Evolutionary conservation across 2,113 vertebrate species (phyloP).

Genomic region (Pachycephala philippinensis): DNA sequence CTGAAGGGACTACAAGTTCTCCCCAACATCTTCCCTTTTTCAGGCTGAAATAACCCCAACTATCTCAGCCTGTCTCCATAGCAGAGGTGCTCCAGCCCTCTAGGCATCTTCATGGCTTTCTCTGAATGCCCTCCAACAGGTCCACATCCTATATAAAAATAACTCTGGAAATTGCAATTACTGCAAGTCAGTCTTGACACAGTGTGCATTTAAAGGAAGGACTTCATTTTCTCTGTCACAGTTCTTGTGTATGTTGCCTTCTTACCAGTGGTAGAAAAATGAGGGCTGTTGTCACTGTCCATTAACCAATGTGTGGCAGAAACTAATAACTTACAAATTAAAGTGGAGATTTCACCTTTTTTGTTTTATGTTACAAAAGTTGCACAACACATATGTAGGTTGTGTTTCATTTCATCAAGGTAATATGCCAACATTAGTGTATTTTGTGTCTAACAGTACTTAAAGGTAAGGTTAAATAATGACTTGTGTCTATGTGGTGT

Average conservation of each 20-base stretch:
- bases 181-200: not conserved
- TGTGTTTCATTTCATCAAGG: not conserved
- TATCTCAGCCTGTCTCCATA: not conserved
- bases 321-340: not conserved
- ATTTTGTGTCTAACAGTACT: not conserved
- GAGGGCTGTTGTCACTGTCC: not conserved
- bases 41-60: not conserved
- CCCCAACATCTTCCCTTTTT: not conserved
- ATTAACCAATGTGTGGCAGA: not conserved
- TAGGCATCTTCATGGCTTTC: not conserved
- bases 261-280: not conserved
- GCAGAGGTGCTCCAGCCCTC: not conserved
- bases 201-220: not conserved
- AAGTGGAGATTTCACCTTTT: not conserved
- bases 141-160: not conserved
- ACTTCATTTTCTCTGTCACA: not conserved
- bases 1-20: not conserved
- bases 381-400: not conserved
- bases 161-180: not conserved
- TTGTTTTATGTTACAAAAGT: not conserved
- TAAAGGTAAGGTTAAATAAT: not conserved
- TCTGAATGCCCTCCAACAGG: not conserved
- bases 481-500: fast-evolving
- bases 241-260: not conserved
- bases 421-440: not conserved